Base-by-base conservation (phyloP, 2,888 invertebrate genomes). In the Melanotus villosus region DNA sequence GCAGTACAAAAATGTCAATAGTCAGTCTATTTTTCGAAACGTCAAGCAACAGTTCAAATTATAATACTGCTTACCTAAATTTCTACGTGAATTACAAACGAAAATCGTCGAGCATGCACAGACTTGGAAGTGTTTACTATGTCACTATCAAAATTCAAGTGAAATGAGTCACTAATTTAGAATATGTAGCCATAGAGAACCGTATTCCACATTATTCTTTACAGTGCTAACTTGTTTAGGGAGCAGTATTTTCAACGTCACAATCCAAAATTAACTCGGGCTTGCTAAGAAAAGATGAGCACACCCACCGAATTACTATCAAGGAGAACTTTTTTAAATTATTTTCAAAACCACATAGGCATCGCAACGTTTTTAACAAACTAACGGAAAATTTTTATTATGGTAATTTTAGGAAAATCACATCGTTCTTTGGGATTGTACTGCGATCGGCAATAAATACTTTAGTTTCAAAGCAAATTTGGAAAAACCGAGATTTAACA, bases 81-180 rank as follows among this genome's bases (percentile, higher is more conserved):
- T 41, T 16, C 41, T n/a, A n/a, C n/a, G n/a, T n/a, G n/a, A n/a
- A n/a, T n/a, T n/a, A n/a, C n/a, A n/a, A n/a, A 14, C 4, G 41
- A 18, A 3, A 16, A 7, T 18, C 47, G 16, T 10, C 19, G 3
- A 19, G 2, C 45, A 21, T 10, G 3, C 14, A 18, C 41, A 10
- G 12, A 14, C 16, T 16, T 10, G 18, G 9, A 38, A 65, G 41
- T 60, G 71, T 71, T 71, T 70, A 72, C 70, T 58, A 69, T 59
- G 45, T 67, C 70, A 59, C 34, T 74, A 76, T 76, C 76, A 78
- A 76, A 77, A 76, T 76, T 76, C 71, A 73, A 76, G 73, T 75
- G 76, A 76, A 76, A 76, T 76, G 73, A 74, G 73, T 76, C 77
- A 77, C 76, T 75, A 76, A 77, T 77, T 77, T 77, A 77, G 76